These are phyloP conservation scores for Augochlora pura DNA, from an alignment of 1,140 invertebrate genomes.

Conservation along the genomic window DNA sequence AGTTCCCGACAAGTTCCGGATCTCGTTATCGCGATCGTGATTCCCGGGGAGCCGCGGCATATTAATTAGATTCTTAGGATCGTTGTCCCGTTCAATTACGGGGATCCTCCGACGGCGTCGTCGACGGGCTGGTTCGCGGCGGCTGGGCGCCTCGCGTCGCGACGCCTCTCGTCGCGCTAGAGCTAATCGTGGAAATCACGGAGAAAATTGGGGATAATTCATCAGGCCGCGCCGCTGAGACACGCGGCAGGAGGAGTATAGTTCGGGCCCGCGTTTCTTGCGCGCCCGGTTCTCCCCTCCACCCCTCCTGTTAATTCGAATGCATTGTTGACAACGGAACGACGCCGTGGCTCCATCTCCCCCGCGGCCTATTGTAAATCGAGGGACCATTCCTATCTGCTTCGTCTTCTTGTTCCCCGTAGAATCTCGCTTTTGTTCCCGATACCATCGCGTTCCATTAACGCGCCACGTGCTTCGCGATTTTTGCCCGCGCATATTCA, in stretches of 20 bases:
- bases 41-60: not conserved
- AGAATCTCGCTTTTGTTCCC: no score
- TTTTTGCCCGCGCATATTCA: no score
- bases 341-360: no score
- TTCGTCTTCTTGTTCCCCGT: no score
- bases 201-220: constrained; percentile 24
- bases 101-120: not conserved
- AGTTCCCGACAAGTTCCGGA: no score
- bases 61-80: constrained; percentile 33
- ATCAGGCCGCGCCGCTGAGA: not conserved
- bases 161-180: no score
- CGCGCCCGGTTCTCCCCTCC: no score
- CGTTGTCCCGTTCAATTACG: constrained; percentile 20
- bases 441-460: no score
- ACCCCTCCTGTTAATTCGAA: not conserved
- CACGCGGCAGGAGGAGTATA: not conserved
- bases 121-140: not conserved
- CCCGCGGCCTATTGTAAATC: no score
- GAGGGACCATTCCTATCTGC: no score
- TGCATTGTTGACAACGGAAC: constrained; percentile 1
- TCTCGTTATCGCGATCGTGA: not conserved
- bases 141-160: not conserved
- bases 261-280: constrained; percentile 5
- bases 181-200: constrained; percentile 7
- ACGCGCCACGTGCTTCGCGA: no score